Evolutionary conservation across 1,140 invertebrate genomes (phyloP), one percentile per base, ranked within the genome.

Genomic region (Elymnias hypermnestra): DNA sequence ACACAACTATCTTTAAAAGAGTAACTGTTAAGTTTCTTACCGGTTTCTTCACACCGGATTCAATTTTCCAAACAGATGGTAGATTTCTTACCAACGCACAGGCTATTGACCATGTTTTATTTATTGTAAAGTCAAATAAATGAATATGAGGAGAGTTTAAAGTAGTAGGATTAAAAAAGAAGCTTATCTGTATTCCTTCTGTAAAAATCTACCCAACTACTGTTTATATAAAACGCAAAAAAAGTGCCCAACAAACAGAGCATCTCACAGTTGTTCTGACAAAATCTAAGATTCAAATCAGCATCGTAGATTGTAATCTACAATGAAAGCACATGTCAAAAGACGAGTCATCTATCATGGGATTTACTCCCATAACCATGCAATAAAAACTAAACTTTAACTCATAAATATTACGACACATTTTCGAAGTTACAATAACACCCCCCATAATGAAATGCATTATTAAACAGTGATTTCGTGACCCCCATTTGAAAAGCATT

Each of bases 401-500:
- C 0, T 0, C n/a, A 2, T 14, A 26, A 0, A 2, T 18, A 45
- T 42, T 63, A 68, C 40, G 37, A 55, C 57, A 26, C 4, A 60
- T 43, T 46, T 47, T 66, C 4, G 1, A 13, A 10, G 5, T 4
- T 12, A 6, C 15, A 25, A n/a, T 0, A n/a, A n/a, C n/a, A n/a
- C 48, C 56, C 61, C 59, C 52, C 44, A 42, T 60, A 75, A 65
- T 62, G 47, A 66, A 64, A 63, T 83, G 67, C 74, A 81, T 81
- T 72, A 81, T 83, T 83, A 78, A 83, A 69, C 44, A 73, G 60
- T 49, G 52, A 73, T 73, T 66, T 51, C 55, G 60, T 78, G 76
- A 81, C 76, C 78, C n/a, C 78, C 57, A 79, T 78, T 78, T 47
- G 63, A 72, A 72, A 63, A 41, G 64, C 72, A 81, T 83, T 75